Base-by-base conservation (phyloP, 1,140 invertebrate species). In the Harlomillsia oculata region DNA sequence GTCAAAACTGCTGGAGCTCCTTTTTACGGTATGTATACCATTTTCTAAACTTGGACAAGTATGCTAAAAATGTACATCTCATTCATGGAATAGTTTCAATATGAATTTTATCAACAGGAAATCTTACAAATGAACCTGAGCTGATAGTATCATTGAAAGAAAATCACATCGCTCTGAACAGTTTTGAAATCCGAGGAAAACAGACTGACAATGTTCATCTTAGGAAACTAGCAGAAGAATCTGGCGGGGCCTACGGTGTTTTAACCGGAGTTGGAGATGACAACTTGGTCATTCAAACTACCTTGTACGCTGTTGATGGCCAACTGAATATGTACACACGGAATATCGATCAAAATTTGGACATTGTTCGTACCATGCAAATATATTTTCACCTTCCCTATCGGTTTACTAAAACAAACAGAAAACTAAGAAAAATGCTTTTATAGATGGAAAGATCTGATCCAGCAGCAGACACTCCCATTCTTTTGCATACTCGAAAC, bases 1-100 rank as follows among this genome's bases (percentile, higher is more conserved):
- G 11, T 62, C 1, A 55, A 54, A 41, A 53, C 41, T 23, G 60
- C 56, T 11, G 44, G 36, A 3, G 16, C 28, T 5, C 32, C 37
- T 11, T 37, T 37, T 14, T 21, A 29, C 13, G 41, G 40, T 50
- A 53, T 14, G 20, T 16, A 2, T 43, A 20, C 40, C 21, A 23
- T 9, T 34, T 34, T 34, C 8, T 34, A 28, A 45, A 32, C 11
- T 45, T 29, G n/a, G 16, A 16, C 44, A 40, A n/a, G n/a, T n/a
- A n/a, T n/a, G n/a, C n/a, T n/a, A n/a, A n/a, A n/a, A n/a, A n/a
- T n/a, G n/a, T n/a, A n/a, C n/a, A n/a, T n/a, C n/a, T n/a, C n/a
- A n/a, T n/a, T n/a, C n/a, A n/a, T n/a, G n/a, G n/a, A n/a, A n/a
- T n/a, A n/a, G n/a, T n/a, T n/a, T 32, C 28, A 45, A 21, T 48